Base-by-base conservation (phyloP, 2,113 vertebrate genomes). In the Nycticryphes semicollaris region DNA sequence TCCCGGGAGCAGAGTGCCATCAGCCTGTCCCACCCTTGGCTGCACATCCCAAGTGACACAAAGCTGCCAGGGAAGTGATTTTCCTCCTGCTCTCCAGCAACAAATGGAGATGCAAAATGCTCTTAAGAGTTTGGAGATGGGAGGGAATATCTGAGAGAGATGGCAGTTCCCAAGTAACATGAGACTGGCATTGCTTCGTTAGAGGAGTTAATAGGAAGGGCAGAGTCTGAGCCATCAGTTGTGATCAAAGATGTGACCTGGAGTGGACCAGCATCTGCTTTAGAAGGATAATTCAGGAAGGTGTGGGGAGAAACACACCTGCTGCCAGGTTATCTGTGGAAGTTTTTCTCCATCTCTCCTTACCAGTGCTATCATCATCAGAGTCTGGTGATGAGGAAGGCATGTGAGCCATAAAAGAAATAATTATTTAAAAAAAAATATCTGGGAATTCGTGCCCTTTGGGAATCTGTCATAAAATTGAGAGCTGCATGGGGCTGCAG, bases 361-460 rank as follows among this genome's bases (percentile, higher is more conserved):
- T 4, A 1, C 4, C 19, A 50, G 60, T 43, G 25, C 24, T 12
- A 7, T 30, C 50, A 45, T 14, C 7, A 1, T 21, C 4, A 1
- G 12, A 41, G 5, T 15, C 59, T 63, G 62, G 11, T 35, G 23
- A 53, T 53, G 33, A 77, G 54, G 56, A 31, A 83, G 51, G 50
- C 57, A 53, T 30, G 12, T 31, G 24, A 53, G 70, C 35, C 14
- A 9, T 24, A 24, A 31, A 69, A 28, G 14, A 66, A 62, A 41
- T 12, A 30, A 37, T 56, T 63, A 8, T n/a, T 63, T 21, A 3
- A 25, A 14, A 14, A 25, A 10, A 59, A 23, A 6, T 7, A 47
- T 37, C 13, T 56, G 41, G 33, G 84, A 51, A 57, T 27, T 0
- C 1, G 33, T 72, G 39, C 57, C 20, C 37, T 37, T 60, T 18